These are phyloP conservation scores for Aphis gossypii DNA, from an alignment of 1,140 invertebrate species.

Conservation along the genomic window DNA sequence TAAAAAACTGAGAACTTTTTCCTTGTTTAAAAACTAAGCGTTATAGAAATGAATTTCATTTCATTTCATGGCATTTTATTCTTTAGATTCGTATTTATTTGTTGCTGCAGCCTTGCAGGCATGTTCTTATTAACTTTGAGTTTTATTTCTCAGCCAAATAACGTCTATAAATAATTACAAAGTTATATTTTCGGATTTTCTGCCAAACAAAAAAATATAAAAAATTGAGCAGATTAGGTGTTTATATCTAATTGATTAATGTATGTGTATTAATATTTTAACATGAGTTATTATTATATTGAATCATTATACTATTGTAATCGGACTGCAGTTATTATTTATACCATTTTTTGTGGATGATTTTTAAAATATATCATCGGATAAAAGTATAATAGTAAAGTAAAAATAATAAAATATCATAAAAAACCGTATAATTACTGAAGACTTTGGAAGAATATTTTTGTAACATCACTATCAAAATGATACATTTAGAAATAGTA, in stretches of 20 bases:
- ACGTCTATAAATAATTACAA: neutral
- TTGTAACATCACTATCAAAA: too few relatives aligned
- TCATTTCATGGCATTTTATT: neutral
- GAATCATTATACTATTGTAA: neutral
- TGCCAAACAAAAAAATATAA: neutral
- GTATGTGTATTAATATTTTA: neutral
- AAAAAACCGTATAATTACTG: too few relatives aligned
- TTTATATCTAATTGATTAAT: neutral
- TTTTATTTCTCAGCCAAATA: neutral
- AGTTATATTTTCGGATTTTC: neutral
- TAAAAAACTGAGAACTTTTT: neutral
- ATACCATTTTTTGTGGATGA: neutral
- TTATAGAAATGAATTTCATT: neutral
- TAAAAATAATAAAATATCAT: too few relatives aligned
- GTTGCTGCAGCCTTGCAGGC: neutral
- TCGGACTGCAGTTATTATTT: neutral
- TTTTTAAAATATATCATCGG: neutral
- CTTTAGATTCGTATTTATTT: neutral
- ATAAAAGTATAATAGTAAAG: too few relatives aligned
- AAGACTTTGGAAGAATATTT: too few relatives aligned
- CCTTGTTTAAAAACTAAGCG: neutral
- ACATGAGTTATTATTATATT: neutral
- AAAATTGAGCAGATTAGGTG: neutral
- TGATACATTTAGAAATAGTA: too few relatives aligned
- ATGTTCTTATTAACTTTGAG: neutral